Percentiles rank a stretch among this genome's conserved stretches.
phyloP scores from a whole-genome alignment of 2,888 invertebrate genomes.

The Carterocephalus palaemon region DNA sequence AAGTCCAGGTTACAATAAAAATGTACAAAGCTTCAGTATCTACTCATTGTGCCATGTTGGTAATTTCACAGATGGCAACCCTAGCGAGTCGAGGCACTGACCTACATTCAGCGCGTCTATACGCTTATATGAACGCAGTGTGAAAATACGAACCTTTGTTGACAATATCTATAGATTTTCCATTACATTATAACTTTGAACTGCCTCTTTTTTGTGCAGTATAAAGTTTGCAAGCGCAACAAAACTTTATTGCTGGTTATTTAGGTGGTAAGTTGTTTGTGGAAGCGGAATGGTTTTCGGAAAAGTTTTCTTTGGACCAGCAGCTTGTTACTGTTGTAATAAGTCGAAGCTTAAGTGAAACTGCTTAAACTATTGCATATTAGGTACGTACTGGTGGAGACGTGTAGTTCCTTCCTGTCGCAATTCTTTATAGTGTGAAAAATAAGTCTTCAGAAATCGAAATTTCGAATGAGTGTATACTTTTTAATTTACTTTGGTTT shows the following conservation, averaged over 20 bases:
- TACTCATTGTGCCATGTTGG: constrained; percentile 17
- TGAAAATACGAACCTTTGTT: constrained; percentile 25
- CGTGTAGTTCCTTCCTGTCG: too few species aligned
- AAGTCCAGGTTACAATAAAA: constrained; percentile 14
- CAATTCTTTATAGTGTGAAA: too few species aligned
- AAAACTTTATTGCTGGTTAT: too few species aligned
- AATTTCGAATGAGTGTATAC: too few species aligned
- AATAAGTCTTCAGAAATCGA: too few species aligned
- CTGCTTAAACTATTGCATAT: too few species aligned
- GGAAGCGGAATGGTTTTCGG: too few species aligned
- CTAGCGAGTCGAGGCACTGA: constrained; percentile 33
- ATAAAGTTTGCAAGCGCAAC: constrained; percentile 3
- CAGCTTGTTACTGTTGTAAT: too few species aligned
- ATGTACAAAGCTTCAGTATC: constrained; percentile 4
- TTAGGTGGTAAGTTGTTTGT: not conserved
- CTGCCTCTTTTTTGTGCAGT: constrained; percentile 15
- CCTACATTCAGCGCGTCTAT: constrained; percentile 36
- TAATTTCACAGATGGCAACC: constrained; percentile 23
- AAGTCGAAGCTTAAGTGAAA: too few species aligned
- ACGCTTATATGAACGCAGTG: constrained; percentile 31
- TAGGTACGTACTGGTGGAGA: too few species aligned
- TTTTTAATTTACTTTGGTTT: too few species aligned
- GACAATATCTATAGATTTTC: constrained; percentile 26
- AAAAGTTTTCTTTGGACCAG: too few species aligned
- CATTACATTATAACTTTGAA: constrained; percentile 23